Evolutionary conservation across 2,888 invertebrate species (phyloP).

Genomic region (Caenorhabditis afra): DNA sequence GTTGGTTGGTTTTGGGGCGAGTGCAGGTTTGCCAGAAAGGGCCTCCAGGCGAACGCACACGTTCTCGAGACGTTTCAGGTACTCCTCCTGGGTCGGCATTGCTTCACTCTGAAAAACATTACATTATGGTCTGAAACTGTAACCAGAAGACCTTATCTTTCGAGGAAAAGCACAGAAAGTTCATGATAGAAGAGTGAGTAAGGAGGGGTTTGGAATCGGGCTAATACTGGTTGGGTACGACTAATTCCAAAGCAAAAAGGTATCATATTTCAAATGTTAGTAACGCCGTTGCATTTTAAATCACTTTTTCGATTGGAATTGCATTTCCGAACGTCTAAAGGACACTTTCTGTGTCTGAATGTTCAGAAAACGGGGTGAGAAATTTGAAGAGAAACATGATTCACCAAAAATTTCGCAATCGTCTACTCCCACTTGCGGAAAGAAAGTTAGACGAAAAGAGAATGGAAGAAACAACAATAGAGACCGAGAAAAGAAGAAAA

Average conservation of each 20-base stretch:
- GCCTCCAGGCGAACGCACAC: slow-evolving; percentile 73
- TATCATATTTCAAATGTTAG: slow-evolving; percentile 26
- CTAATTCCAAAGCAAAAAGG: slow-evolving; percentile 34
- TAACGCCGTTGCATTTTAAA: slow-evolving; percentile 37
- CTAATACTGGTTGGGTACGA: slow-evolving; percentile 8
- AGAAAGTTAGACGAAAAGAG: not conserved
- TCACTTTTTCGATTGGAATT: slow-evolving; percentile 4
- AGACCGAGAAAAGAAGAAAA: not conserved
- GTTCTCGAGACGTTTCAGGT: slow-evolving; percentile 58
- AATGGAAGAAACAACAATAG: not conserved
- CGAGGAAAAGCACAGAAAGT: slow-evolving; percentile 41
- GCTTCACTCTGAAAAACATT: slow-evolving; percentile 33
- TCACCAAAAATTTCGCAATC: not conserved
- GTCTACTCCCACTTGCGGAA: not conserved
- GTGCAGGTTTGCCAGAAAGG: slow-evolving; percentile 71
- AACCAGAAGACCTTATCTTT: slow-evolving; percentile 33
- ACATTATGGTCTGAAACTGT: not conserved
- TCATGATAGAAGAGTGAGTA: too few relatives aligned
- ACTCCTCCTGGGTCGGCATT: slow-evolving; percentile 54
- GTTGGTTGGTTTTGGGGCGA: slow-evolving; percentile 76
- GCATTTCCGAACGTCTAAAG: too few relatives aligned
- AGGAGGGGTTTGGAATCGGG: too few relatives aligned
- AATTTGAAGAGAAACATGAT: slow-evolving; percentile 3
- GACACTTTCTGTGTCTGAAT: too few relatives aligned
- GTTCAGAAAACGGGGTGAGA: too few relatives aligned